These are phyloP conservation scores for Rhizoglyphus robini DNA, from an alignment of 1,140 invertebrate species.

Conservation along the genomic window DNA sequence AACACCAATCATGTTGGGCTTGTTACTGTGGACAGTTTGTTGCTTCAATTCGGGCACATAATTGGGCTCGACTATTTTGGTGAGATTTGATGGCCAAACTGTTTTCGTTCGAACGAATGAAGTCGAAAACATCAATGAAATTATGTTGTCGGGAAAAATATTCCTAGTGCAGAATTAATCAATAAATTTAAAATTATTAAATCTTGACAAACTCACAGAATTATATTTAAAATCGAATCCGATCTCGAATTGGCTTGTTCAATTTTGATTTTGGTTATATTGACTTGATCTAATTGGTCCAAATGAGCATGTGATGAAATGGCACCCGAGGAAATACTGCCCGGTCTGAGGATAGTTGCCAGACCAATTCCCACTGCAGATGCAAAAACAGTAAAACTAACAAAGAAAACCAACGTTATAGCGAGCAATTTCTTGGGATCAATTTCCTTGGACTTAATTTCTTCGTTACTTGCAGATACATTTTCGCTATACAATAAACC, in stretches of 20 bases:
- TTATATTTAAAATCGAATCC: neutral
- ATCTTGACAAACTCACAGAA: neutral
- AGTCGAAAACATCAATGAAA: slow-evolving; percentile 21
- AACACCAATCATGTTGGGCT: slow-evolving; percentile 9
- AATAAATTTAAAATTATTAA: neutral
- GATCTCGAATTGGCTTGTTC: neutral
- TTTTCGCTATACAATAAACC: neutral
- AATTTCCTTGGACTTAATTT: too few species aligned
- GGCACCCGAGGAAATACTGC: neutral
- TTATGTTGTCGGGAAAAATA: slow-evolving; percentile 23
- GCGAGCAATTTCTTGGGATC: neutral
- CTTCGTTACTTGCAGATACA: too few species aligned
- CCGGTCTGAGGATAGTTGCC: neutral
- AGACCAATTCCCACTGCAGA: neutral
- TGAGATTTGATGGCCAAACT: neutral
- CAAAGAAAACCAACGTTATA: neutral
- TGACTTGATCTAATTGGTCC: neutral
- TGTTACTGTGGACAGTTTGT: neutral
- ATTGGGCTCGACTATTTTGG: neutral
- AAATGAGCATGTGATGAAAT: neutral
- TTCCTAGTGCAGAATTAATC: slow-evolving; percentile 20
- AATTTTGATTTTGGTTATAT: neutral
- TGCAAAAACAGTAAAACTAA: neutral
- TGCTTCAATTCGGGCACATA: too few species aligned
- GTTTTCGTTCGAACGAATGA: neutral